phyloP scores from a whole-genome alignment of 2,888 invertebrate genomes.

The Meteorus cinctellus region DNA sequence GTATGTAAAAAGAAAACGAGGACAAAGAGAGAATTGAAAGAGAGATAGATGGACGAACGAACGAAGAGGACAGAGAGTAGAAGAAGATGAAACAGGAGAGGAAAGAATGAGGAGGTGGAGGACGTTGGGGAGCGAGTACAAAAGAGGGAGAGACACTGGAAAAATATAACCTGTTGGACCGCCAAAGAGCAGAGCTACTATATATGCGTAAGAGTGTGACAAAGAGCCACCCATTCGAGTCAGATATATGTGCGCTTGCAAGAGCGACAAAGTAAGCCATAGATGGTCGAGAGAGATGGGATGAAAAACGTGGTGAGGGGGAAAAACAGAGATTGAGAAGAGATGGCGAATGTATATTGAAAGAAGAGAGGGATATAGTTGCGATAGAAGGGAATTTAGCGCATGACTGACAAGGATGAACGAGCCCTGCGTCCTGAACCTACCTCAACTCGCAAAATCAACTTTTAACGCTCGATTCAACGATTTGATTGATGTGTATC shows the following conservation, averaged over 20 bases:
- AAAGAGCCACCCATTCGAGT: constrained; percentile 24
- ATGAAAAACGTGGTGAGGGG: constrained; percentile 53
- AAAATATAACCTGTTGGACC: constrained; percentile 73
- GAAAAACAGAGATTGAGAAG: constrained; percentile 47
- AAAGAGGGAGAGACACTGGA: constrained; percentile 56
- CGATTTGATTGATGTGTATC: constrained; percentile 67
- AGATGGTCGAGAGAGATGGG: constrained; percentile 50
- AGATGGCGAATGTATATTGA: constrained; percentile 51
- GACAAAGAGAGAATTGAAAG: constrained; percentile 45
- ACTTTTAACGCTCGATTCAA: constrained; percentile 67
- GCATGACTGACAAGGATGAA: constrained; percentile 30
- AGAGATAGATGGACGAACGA: constrained; percentile 43
- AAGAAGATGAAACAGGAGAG: constrained; percentile 29
- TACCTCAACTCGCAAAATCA: constrained; percentile 65
- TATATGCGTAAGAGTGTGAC: constrained; percentile 43
- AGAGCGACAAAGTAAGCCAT: constrained; percentile 42
- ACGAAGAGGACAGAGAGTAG: constrained; percentile 40
- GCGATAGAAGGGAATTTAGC: constrained; percentile 24
- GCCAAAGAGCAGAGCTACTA: constrained; percentile 57
- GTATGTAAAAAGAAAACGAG: constrained; percentile 41
- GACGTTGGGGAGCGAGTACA: constrained; percentile 41
- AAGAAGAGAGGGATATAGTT: constrained; percentile 16
- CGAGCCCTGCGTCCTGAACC: constrained; percentile 64
- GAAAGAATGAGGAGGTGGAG: constrained; percentile 40
- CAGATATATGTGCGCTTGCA: constrained; percentile 29